Percentiles rank a stretch among this genome's conserved stretches.
Conservation (phyloP, 2,113 vertebrate species). For the Copsychus sechellarum region DNA sequence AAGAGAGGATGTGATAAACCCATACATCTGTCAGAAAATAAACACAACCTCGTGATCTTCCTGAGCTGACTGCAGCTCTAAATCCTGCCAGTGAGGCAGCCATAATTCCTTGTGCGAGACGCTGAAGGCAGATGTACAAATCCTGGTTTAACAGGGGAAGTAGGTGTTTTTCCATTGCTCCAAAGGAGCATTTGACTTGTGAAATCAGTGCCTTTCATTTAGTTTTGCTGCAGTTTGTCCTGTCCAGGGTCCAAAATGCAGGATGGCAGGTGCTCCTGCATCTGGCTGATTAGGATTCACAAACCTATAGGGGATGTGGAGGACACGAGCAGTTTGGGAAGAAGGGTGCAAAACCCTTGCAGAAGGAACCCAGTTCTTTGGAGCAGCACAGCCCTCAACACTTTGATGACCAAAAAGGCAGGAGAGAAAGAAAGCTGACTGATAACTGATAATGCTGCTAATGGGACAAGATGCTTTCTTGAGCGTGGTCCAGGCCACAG, state of each 20-base stretch:
- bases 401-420: not conserved
- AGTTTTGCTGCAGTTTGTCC: not conserved
- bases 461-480: not conserved
- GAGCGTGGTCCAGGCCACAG: not conserved
- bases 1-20: not conserved
- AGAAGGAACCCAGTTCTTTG: not conserved
- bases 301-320: not conserved
- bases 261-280: not conserved
- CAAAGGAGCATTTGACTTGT: not conserved
- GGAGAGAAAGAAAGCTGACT: not conserved
- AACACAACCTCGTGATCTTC: not conserved
- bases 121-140: not conserved
- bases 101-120: not conserved
- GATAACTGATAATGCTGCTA: not conserved
- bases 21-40: not conserved
- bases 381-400: not conserved
- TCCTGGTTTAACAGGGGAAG: not conserved
- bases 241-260: not conserved
- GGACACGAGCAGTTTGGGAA: not conserved
- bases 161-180: not conserved
- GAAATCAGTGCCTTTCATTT: not conserved
- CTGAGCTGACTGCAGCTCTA: conserved; percentile 14
- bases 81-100: not conserved
- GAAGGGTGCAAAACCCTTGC: not conserved
- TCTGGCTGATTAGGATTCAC: not conserved